These are phyloP conservation scores for Rhingia campestris DNA, from an alignment of 2,888 invertebrate genomes.

Conservation along the genomic window DNA sequence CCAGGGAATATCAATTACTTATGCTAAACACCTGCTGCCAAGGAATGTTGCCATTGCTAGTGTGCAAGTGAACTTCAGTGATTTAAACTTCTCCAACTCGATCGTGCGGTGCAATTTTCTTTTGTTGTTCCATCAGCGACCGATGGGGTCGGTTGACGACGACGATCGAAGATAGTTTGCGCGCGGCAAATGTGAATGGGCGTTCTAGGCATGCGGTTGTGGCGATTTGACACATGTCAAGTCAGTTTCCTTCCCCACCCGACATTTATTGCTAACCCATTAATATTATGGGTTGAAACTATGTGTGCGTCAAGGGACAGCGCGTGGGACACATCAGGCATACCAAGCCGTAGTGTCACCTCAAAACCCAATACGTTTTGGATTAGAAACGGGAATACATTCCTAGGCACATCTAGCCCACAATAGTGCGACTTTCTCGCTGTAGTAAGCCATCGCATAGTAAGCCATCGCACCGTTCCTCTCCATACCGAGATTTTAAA, in stretches of 20 bases:
- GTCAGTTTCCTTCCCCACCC: conserved; percentile 48
- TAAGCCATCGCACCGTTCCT: conserved; percentile 13
- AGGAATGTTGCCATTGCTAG: conserved; percentile 79
- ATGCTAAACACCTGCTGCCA: conserved; percentile 83
- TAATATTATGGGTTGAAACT: conserved; percentile 47
- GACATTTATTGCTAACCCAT: conserved; percentile 49
- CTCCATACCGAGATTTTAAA: not conserved
- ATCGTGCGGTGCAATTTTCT: conserved; percentile 71
- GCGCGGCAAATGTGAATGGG: conserved; percentile 52
- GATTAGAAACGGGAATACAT: conserved; percentile 28
- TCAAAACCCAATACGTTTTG: conserved; percentile 35
- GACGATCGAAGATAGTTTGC: conserved; percentile 17
- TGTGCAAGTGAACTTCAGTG: conserved; percentile 55
- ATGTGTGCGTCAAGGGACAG: conserved; percentile 43
- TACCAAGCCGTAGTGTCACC: conserved; percentile 50
- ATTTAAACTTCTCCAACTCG: conserved; percentile 54
- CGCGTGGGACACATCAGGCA: conserved; percentile 64
- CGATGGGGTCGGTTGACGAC: conserved; percentile 56
- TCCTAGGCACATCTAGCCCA: conserved; percentile 2
- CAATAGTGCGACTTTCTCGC: conserved; percentile 48
- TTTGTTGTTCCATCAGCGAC: conserved; percentile 55
- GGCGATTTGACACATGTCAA: conserved; percentile 65
- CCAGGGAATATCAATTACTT: conserved; percentile 82
- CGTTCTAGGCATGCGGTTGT: conserved; percentile 59
- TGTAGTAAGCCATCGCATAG: not conserved